Base-by-base conservation (phyloP, 2,113 vertebrate genomes). In the Myiagra hebetior region DNA sequence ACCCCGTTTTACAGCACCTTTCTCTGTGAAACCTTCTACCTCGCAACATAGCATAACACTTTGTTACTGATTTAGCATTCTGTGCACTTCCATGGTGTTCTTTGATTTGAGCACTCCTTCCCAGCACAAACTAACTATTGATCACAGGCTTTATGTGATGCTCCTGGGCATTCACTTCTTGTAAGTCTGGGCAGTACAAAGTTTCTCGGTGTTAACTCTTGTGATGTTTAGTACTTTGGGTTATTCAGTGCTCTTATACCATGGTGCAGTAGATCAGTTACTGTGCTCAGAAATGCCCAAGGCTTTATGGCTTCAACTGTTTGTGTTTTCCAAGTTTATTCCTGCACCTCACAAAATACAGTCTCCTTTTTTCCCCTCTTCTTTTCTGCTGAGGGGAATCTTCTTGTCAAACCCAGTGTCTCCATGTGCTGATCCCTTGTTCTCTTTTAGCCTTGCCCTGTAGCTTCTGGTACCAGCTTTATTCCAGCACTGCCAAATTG, bases 321-420 rank as follows among this genome's bases (percentile, higher is more conserved):
- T 78, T 39, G 14, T 57, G 27, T 75, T 92, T 88, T 68, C 39
- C 52, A 72, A 15, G 9, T 64, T 50, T 46, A 21, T 60, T 56
- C 41, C 46, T 70, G 35, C 14, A 22, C 10, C 16, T 80, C 46
- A 52, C 15, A 64, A 49, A 57, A 42, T 6, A 37, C 2, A 80
- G 20, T 30, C 11, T 56, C 3, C 20, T 37, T 72, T 56, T 22
- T 17, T 0, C 5, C 19, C 15, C 1, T 4, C 2, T 35, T 47
- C 30, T 60, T 63, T 69, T 59, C 33, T 33, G 0, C 57, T 49
- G 72, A 13, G 59, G 11, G 28, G 9, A 22, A n/a, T 65, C 41
- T 88, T 17, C 53, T 68, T 92, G 49, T 8, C 37, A 41, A 73
- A 4, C 13, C 16, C 21, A 15, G 0, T 31, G 28, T n/a, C 24